Percentiles rank a stretch among this genome's conserved stretches.
Conservation (phyloP, 2,888 invertebrate species). For the Helleia helle region DNA sequence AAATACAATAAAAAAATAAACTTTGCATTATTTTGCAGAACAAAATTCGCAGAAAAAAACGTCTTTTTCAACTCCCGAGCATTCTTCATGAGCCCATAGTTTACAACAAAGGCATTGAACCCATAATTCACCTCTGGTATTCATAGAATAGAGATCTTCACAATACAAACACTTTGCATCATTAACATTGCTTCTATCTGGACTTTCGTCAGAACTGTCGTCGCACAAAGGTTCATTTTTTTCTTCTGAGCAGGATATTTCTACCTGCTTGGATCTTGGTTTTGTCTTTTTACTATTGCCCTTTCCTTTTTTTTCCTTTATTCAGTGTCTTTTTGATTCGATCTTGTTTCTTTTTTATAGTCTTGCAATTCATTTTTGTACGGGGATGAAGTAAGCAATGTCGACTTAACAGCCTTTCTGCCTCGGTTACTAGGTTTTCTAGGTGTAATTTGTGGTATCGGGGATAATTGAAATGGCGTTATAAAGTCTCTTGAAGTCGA, state of each 20-base stretch:
- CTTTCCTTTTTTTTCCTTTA: neutral
- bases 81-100: conserved; percentile 13
- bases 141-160: conserved; percentile 14
- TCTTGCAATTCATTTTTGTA: neutral
- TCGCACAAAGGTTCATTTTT: conserved; percentile 15
- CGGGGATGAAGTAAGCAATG: neutral
- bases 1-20: neutral
- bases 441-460: neutral
- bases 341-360: neutral
- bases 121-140: conserved; percentile 16
- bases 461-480: neutral
- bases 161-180: conserved; percentile 15
- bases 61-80: too few relatives aligned
- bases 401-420: neutral
- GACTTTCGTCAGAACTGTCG: conserved; percentile 17
- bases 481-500: neutral
- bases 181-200: conserved; percentile 14
- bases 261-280: too few relatives aligned
- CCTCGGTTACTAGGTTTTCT: neutral
- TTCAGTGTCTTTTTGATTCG: too few relatives aligned
- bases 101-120: conserved; percentile 14
- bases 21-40: neutral
- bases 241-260: conserved; percentile 12
- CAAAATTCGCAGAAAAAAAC: neutral
- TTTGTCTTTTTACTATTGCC: neutral